These are phyloP conservation scores for Phenacoccus solenopsis DNA, from an alignment of 1,140 invertebrate genomes.

Conservation along the genomic window DNA sequence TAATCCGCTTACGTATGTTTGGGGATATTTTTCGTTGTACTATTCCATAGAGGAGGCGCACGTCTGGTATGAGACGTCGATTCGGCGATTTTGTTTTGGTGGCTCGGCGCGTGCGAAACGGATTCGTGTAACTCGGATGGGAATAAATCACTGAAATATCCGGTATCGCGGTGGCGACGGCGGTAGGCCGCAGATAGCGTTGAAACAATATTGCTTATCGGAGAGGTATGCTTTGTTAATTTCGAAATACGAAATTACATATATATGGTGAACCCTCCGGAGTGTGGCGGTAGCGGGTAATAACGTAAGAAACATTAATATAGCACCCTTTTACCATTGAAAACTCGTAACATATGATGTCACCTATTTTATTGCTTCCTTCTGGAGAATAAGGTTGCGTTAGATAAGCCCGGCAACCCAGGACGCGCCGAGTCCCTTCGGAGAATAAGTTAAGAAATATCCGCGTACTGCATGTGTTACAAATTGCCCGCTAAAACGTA, in stretches of 20 bases:
- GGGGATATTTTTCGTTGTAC: no score
- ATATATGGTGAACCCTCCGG: no score
- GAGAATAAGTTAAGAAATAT: not conserved
- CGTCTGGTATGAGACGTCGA: no score
- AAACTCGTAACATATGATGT: not conserved
- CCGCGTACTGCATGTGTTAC: not conserved
- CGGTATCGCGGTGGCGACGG: not conserved
- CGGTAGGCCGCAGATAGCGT: not conserved
- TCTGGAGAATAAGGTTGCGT: no score
- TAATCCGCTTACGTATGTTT: no score
- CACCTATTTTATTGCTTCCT: slow-evolving; percentile 1
- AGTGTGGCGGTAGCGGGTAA: no score
- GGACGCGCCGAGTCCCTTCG: not conserved
- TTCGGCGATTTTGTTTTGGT: no score
- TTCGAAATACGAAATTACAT: no score
- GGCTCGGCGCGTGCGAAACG: no score
- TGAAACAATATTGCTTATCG: not conserved
- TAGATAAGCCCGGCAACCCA: not conserved
- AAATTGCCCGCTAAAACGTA: not conserved
- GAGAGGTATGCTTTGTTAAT: not conserved
- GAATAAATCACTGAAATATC: no score
- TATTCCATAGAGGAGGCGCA: no score
- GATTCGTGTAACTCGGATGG: no score
- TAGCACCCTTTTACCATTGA: not conserved
- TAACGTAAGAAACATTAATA: not conserved